Conservation (phyloP, 2,797 vertebrate species). For the Cyprinella venusta region DNA sequence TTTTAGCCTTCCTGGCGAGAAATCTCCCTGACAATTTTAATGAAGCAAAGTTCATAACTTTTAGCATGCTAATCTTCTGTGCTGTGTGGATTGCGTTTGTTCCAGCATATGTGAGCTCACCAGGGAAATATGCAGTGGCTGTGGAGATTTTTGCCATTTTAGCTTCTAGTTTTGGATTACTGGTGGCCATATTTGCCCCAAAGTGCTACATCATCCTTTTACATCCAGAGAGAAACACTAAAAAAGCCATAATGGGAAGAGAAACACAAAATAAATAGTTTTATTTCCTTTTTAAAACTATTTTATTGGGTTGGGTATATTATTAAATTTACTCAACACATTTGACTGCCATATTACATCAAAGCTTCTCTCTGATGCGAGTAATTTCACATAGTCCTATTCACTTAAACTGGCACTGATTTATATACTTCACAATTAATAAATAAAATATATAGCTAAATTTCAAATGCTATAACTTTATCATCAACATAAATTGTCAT, state of each 20-base stretch:
- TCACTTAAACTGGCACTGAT: neutral
- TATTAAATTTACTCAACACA: neutral
- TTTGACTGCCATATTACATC: neutral
- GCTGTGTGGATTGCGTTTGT: conserved; percentile 32
- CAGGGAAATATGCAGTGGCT: conserved; percentile 29
- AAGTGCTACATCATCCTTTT: conserved; percentile 37
- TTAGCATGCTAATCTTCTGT: conserved; percentile 9
- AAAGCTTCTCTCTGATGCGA: neutral
- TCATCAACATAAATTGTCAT: neutral
- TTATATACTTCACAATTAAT: neutral
- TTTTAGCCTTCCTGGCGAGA: too few species aligned
- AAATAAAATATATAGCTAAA: neutral
- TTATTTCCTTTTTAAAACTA: neutral
- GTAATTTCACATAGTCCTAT: neutral
- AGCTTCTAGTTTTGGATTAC: conserved; percentile 15
- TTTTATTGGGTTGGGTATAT: neutral
- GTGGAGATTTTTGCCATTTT: conserved; percentile 16
- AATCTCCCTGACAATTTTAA: too few species aligned
- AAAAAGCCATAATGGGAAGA: conserved; percentile 55
- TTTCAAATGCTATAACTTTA: neutral
- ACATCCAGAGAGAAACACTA: conserved; percentile 73
- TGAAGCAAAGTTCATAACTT: conserved; percentile 37
- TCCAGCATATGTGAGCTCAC: conserved; percentile 20
- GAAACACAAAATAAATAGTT: too few species aligned
- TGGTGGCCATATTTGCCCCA: conserved; percentile 1